Conservation (phyloP, 2,113 vertebrate genomes). For the Gymnarchus niloticus region DNA sequence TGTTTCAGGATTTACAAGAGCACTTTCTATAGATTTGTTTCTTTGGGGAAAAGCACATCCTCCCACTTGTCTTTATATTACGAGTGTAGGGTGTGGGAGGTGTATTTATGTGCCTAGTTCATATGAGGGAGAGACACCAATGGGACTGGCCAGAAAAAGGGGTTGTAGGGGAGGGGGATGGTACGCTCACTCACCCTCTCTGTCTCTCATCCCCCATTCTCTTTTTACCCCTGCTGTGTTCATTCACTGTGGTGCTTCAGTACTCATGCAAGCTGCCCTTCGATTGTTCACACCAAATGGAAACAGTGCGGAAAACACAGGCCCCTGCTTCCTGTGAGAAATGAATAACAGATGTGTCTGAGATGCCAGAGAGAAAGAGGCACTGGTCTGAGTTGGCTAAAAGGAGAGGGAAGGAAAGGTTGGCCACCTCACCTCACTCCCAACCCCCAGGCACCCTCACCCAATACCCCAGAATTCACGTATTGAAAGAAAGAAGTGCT, state of each 20-base stretch:
- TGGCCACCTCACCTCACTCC: no score
- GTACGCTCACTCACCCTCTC: conserved; percentile 47
- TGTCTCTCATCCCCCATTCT: conserved; percentile 25
- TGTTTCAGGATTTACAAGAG: neutral
- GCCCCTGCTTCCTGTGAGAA: neutral
- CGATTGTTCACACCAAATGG: conserved; percentile 31
- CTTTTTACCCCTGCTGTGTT: conserved; percentile 31
- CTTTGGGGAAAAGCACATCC: neutral
- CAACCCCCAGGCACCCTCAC: conserved; percentile 5
- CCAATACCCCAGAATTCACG: conserved; percentile 29
- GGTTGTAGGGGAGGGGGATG: conserved; percentile 31
- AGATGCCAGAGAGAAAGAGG: neutral
- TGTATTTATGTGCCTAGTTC: conserved; percentile 32
- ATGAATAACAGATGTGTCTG: neutral
- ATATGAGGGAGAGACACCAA: neutral
- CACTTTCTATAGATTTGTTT: neutral
- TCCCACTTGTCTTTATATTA: neutral
- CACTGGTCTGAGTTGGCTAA: neutral
- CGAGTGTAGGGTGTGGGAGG: conserved; percentile 12
- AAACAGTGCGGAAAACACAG: neutral
- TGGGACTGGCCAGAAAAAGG: conserved; percentile 12
- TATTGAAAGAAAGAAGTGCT: conserved; percentile 31
- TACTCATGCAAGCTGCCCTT: conserved; percentile 38
- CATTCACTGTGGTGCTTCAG: conserved; percentile 41
- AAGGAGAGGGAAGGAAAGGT: neutral